Base-by-base conservation (phyloP, 1,140 invertebrate genomes). In the Odontomachus brunneus region DNA sequence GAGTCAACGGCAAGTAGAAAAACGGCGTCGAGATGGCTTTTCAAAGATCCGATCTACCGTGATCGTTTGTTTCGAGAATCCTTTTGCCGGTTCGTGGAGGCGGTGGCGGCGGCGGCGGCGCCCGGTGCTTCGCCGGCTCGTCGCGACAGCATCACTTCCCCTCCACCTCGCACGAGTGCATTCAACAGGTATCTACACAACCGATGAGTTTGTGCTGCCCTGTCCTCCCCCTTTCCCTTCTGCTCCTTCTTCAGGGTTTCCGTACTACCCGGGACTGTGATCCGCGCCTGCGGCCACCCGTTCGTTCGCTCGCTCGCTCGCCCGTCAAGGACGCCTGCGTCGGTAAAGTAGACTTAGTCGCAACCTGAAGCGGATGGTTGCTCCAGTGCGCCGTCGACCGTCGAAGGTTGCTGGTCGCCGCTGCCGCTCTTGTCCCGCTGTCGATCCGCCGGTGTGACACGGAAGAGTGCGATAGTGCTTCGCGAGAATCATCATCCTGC, bases 121-220 rank as follows among this genome's bases (percentile, higher is more conserved):
- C 38, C 67, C 29, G 29, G 29, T 33, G 5, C 29, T 33, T 67
- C 73, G 24, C 63, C 62, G 3, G 48, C 62, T 65, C 38, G 82
- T 63, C 59, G 29, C 26, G 44, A 44, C 69, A 82, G 57, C 72
- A n/a, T n/a, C n/a, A 63, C 72, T 74, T 62, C 60, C 59, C 51
- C 71, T 63, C 29, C 49, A 38, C 82, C 55, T 73, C 29, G 49
- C n/a, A 14, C 53, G 81, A 80, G 66, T 55, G 59, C 75, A 82
- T 84, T 84, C 83, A 84, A 84, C 83, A 84, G 83, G 83, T 84
- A 84, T 82, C 83, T 84, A 84, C 83, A 82, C 76, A 82, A 84
- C 76, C 83, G 76, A 84, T 84, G 83, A 84, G 83, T 82, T 84
- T 53, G 75, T 82, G 83, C 73, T 57, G 15, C 17, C 73, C 33